Base-by-base conservation (phyloP, 2,888 invertebrate genomes). In the Drosophila formosana region DNA sequence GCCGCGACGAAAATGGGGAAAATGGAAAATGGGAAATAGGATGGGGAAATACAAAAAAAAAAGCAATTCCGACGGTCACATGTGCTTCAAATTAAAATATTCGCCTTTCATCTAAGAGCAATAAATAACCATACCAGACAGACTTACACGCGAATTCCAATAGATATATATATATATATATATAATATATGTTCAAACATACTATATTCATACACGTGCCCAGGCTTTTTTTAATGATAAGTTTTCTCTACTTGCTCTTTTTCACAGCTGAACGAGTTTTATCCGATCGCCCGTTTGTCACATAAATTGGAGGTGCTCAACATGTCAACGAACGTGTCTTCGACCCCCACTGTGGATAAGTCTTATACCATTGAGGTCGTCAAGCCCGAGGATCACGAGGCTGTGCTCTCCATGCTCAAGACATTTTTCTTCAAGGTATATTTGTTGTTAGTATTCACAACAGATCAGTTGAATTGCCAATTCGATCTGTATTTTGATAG, bases 351-450 rank as follows among this genome's bases (percentile, higher is more conserved):
- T 5, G 18, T 47, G 53, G 69, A 65, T 2, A 63, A 82, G 49
- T 80, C 91, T 58, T 92, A 91, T 47, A 92, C 91, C 46, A 90
- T 94, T 46, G 92, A 92, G 46, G 86, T 92, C 1, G 85, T 94
- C 7, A 83, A 81, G 39, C 91, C 93, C 18, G 92, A 93, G 56
- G 95, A 95, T 82, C 90, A 91, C 1, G 93, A 93, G 3, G 93
- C 91, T 46, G 93, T 95, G 13, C 92, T 95, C 68, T 90, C 92
- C 37, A 94, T 95, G 86, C 92, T 95, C 1, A 93, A 93, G 81
- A 92, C 91, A 90, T 95, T 93, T 91, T 94, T 94, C 91, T 94
- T 94, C 82, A 93, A 93, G 75, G 94, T 92, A 77, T 6, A 43
- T 25, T 39, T 25, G 1, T 13, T 25, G 4, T 51, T 23, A 25